Evolutionary conservation across 1,140 invertebrate genomes (phyloP).

Genomic region (Ptiloglossa arizonensis): DNA sequence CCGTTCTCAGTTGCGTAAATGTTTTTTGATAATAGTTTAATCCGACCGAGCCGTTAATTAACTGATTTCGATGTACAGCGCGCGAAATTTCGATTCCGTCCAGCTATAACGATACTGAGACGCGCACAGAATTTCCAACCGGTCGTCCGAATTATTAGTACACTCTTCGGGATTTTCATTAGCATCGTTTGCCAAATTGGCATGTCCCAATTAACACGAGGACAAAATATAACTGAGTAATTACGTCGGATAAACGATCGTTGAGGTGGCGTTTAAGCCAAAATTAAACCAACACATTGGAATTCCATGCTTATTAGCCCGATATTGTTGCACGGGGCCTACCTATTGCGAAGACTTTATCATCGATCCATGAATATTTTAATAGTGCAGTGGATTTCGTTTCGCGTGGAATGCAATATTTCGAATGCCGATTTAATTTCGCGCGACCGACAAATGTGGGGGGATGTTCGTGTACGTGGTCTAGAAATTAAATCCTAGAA

Average conservation of each 20-base stretch:
- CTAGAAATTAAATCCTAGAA: no score
- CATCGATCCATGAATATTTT: background rate
- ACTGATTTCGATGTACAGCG: slow-evolving; percentile 3
- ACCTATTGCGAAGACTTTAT: background rate
- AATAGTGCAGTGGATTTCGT: background rate
- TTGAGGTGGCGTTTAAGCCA: background rate
- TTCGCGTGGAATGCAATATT: no score
- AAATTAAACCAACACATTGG: slow-evolving; percentile 1
- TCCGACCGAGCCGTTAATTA: slow-evolving; percentile 48
- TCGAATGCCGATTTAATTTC: no score
- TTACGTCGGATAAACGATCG: slow-evolving; percentile 10
- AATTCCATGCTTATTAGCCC: background rate
- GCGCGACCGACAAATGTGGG: no score
- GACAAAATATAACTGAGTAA: slow-evolving; percentile 17
- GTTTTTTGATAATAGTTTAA: slow-evolving; percentile 60
- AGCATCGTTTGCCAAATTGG: background rate
- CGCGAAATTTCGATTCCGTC: background rate
- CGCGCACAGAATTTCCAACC: background rate
- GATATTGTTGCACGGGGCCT: background rate
- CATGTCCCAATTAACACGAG: slow-evolving; percentile 1
- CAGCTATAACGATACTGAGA: background rate
- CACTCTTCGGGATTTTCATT: slow-evolving; percentile 17
- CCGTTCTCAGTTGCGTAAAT: slow-evolving; percentile 9
- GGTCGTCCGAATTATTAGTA: background rate
- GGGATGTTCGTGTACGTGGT: no score